These are phyloP conservation scores for Phyllotis vaccarum DNA, from an alignment of 2,797 vertebrate species.

Conservation along the genomic window DNA sequence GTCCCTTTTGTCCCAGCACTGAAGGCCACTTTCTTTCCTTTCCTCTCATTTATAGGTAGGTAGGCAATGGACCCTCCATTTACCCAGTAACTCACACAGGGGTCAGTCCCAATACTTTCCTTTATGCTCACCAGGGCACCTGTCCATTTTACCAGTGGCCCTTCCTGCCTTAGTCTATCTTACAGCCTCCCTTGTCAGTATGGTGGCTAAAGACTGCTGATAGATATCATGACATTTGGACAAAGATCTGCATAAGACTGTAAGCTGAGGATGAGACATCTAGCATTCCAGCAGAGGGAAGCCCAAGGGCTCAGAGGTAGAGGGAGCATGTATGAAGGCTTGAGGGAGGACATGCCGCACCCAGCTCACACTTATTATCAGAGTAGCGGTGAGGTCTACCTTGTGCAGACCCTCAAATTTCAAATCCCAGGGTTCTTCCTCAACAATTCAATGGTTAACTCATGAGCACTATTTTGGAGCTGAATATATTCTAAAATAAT, in stretches of 20 bases:
- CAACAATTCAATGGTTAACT: background rate
- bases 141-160: background rate
- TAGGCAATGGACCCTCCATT: background rate
- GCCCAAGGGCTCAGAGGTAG: background rate
- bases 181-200: background rate
- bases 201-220: background rate
- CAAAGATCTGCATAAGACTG: background rate
- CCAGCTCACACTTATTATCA: background rate
- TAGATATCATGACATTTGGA: background rate
- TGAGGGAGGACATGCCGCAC: background rate
- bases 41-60: background rate
- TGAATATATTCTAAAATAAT: slow-evolving; percentile 50
- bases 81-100: background rate
- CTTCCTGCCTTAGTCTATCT: background rate
- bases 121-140: background rate
- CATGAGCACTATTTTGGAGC: background rate
- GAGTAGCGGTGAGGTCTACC: no score
- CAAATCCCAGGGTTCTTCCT: background rate
- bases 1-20: no score
- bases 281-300: background rate
- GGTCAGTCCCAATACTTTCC: background rate
- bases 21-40: background rate
- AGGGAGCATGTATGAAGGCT: background rate
- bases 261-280: background rate
- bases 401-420: background rate